Evolutionary conservation across 2,888 invertebrate species (phyloP).

Genomic region (Acanthosepion pharaonis): DNA sequence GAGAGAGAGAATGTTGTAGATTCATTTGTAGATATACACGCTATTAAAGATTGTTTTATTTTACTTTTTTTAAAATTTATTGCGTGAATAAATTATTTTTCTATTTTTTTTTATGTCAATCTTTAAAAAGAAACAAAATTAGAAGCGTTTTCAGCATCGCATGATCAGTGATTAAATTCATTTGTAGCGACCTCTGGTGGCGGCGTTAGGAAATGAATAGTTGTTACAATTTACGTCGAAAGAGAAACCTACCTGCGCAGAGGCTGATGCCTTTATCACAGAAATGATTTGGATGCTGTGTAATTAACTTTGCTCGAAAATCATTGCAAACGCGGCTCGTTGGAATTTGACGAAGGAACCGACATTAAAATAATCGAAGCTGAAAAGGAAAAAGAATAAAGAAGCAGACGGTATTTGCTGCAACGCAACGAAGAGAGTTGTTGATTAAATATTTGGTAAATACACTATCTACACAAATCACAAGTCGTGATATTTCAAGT

Average conservation of each 20-base stretch:
- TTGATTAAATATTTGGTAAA: too few species aligned
- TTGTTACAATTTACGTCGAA: neutral
- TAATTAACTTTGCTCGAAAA: neutral
- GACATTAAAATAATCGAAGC: neutral
- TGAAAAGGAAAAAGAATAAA: neutral
- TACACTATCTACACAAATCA: too few species aligned
- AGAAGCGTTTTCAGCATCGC: neutral
- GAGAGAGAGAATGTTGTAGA: neutral
- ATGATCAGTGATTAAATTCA: slow-evolving; percentile 4
- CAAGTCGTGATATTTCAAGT: too few species aligned
- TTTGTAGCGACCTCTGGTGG: neutral
- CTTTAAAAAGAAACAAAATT: neutral
- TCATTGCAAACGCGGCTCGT: neutral
- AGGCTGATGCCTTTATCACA: neutral
- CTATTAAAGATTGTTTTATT: neutral
- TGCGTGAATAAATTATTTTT: neutral
- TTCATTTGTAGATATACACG: neutral
- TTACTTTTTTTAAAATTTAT: neutral
- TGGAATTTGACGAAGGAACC: neutral
- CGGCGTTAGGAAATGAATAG: neutral
- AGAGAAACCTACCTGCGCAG: neutral
- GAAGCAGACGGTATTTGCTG: neutral
- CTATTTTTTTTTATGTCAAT: neutral
- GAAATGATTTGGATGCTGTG: neutral
- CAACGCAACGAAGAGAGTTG: too few species aligned